phyloP scores from a whole-genome alignment of 64 coral and sea anemone species.

The Porites australiensis region DNA sequence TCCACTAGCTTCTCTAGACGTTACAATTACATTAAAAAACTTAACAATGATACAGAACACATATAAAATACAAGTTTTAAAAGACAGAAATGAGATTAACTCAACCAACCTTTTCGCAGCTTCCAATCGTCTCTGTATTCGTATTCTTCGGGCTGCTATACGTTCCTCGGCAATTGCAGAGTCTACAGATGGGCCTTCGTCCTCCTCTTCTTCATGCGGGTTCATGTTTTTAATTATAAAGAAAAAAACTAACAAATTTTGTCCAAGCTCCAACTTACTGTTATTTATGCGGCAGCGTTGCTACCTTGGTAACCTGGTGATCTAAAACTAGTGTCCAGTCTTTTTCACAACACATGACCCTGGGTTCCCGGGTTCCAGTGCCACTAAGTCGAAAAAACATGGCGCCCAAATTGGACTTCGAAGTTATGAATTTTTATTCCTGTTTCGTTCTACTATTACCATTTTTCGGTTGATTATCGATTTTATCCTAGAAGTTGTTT shows the following conservation, averaged over 20 bases:
- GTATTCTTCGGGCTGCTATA: slow-evolving; percentile 92
- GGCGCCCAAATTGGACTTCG: neutral
- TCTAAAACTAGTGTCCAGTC: slow-evolving; percentile 25
- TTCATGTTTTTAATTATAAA: slow-evolving; percentile 60
- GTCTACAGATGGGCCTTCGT: slow-evolving; percentile 97
- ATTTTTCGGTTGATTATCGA: too few species aligned
- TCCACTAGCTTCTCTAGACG: slow-evolving; percentile 84
- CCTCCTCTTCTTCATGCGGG: slow-evolving; percentile 97
- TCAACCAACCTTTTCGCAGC: slow-evolving; percentile 88
- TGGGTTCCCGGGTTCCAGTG: neutral
- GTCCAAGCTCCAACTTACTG: neutral
- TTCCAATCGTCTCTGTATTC: slow-evolving; percentile 92
- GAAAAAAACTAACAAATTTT: neutral
- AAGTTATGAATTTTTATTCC: neutral
- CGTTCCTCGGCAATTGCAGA: slow-evolving; percentile 91
- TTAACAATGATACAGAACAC: neutral
- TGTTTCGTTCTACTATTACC: neutral
- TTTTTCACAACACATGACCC: neutral
- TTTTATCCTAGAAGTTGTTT: too few species aligned
- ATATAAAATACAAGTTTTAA: neutral
- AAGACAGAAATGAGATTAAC: neutral
- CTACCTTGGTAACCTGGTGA: slow-evolving; percentile 62
- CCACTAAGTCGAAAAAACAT: neutral
- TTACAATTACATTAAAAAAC: slow-evolving; percentile 3
- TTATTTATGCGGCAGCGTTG: slow-evolving; percentile 34